These are phyloP conservation scores for Ancistrus triradiatus DNA, from an alignment of 2,113 vertebrate species.

Conservation along the genomic window DNA sequence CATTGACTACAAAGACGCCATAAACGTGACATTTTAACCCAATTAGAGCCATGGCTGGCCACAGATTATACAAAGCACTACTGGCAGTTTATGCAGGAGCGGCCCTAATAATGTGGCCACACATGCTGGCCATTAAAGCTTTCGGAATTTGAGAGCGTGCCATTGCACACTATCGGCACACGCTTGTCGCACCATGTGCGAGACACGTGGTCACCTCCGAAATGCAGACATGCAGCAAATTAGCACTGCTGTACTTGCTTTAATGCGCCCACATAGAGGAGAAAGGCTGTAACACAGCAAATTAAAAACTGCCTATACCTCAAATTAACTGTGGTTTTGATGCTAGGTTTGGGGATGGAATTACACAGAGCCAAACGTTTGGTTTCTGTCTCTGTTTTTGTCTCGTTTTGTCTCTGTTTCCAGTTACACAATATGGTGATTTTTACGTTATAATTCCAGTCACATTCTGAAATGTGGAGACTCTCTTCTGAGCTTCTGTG, in stretches of 20 bases:
- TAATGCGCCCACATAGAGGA: neutral
- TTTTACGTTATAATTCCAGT: too few relatives aligned
- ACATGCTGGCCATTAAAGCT: conserved; percentile 32
- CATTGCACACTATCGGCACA: neutral
- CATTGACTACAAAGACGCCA: neutral
- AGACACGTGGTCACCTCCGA: neutral
- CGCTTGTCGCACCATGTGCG: neutral
- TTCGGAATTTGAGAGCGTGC: neutral
- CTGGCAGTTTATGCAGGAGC: neutral
- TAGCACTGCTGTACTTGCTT: neutral
- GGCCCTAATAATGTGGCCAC: conserved; percentile 7
- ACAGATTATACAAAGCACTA: conserved; percentile 9
- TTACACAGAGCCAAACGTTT: neutral
- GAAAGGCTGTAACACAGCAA: neutral
- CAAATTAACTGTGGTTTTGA: neutral
- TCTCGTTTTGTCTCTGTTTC: too few relatives aligned
- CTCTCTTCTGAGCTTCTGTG: too few relatives aligned
- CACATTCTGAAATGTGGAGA: too few relatives aligned
- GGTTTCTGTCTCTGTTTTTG: too few relatives aligned
- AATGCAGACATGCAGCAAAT: neutral
- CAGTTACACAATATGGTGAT: too few relatives aligned
- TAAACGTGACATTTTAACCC: neutral
- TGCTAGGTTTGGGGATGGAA: neutral
- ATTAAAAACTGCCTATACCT: neutral
- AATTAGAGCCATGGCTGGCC: conserved; percentile 1